Percentiles rank a stretch among this genome's conserved stretches.
Conservation (phyloP, 2,888 invertebrate genomes). For the Lochmaea capreae region DNA sequence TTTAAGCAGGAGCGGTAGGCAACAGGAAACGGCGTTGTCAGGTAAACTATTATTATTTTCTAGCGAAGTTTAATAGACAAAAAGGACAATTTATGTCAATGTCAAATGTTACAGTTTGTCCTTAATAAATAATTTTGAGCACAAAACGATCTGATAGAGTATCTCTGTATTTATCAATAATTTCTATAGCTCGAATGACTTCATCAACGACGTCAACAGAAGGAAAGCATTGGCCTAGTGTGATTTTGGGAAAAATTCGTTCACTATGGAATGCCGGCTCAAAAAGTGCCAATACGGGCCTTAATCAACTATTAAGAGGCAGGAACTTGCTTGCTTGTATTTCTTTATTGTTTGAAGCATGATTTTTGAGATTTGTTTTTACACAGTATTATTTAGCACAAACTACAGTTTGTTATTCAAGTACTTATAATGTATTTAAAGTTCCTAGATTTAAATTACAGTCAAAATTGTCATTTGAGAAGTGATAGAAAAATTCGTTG, state of each 20-base stretch:
- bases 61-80: too few relatives aligned
- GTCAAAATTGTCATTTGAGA: too few relatives aligned
- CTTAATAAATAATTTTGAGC: too few relatives aligned
- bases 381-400: constrained; percentile 37
- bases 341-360: constrained; percentile 42
- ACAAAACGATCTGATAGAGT: background rate
- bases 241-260: constrained; percentile 89
- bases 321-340: constrained; percentile 61
- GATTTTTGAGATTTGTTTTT: constrained; percentile 23
- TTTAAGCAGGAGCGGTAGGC: constrained; percentile 67
- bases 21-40: constrained; percentile 74
- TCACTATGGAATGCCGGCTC: constrained; percentile 87
- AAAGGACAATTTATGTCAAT: background rate
- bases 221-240: constrained; percentile 76
- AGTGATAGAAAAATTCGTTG: too few relatives aligned
- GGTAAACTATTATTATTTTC: constrained; percentile 65
- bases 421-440: constrained; percentile 1
- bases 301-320: constrained; percentile 87
- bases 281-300: constrained; percentile 78
- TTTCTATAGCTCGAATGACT: constrained; percentile 61
- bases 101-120: too few relatives aligned
- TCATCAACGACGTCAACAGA: constrained; percentile 66
- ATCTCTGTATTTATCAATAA: constrained; percentile 7
- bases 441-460: background rate
- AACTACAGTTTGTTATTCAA: constrained; percentile 1